Base-by-base conservation (phyloP, 2,797 vertebrate genomes). In the Luscinia megarhynchos region DNA sequence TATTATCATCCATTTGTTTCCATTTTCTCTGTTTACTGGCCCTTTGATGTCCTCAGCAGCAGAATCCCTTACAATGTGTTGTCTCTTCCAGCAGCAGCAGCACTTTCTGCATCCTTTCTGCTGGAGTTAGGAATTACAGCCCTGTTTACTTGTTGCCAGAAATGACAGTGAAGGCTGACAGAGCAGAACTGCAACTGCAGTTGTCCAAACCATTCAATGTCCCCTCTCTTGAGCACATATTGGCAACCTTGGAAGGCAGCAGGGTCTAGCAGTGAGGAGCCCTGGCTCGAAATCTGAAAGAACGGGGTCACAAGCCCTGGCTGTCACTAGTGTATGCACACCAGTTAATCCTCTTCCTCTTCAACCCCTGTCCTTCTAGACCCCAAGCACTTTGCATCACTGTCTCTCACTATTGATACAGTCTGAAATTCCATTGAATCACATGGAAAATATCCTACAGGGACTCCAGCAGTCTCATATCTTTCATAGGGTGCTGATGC, bases 141-240 rank as follows among this genome's bases (percentile, higher is more conserved):
- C 46, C 50, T 13, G 12, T 18, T 76, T 50, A 21, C 63, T 74
- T 48, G 20, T 26, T 64, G 61, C 74, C 54, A 48, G 10, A 46
- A 53, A 40, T 5, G n/a, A 22, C 11, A 38, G 27, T 5, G 19
- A 68, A 58, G 34, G 54, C 72, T 6, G 16, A 64, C 3, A 45
- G 45, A 72, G 57, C 48, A 70, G 13, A 74, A 59, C 38, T 12
- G 23, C 0, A 1, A 7, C 4, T 0, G 2, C 26, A 53, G 14
- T 5, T 94, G 17, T 58, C 48, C 63, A 61, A 73, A 90, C 3
- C 63, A 10, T 6, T 89, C n/a, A 41, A 22, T 26, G 9, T 46
- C 76, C 24, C 21, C 48, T 53, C 9, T 3, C 32, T 36, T 50
- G 51, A 15, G 36, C 72, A 19, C 18, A 9, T 50, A 73, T 38